These are phyloP conservation scores for Chaetura pelagica DNA, from an alignment of 2,113 vertebrate species.

Conservation along the genomic window DNA sequence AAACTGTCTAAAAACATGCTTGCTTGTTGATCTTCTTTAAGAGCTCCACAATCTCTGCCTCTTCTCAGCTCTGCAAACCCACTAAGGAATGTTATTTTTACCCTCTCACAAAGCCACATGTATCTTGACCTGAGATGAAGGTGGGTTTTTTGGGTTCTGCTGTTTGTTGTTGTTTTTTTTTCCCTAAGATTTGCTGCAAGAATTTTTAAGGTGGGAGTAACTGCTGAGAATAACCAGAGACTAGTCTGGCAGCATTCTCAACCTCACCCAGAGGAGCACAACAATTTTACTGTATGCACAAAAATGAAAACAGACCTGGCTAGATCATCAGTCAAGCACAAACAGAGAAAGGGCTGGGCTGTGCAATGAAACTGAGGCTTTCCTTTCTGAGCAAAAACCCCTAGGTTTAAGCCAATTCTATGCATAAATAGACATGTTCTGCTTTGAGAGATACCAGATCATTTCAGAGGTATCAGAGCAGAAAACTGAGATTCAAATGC, in stretches of 20 bases:
- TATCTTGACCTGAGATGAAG: not conserved
- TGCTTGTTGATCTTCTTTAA: not conserved
- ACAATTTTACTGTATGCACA: conserved; percentile 27
- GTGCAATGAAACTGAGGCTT: not conserved
- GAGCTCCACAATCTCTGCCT: not conserved
- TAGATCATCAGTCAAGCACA: conserved; percentile 29
- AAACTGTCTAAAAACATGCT: not conserved
- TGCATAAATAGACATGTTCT: not conserved
- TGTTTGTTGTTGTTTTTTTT: not conserved
- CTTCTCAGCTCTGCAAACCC: not conserved
- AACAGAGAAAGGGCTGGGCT: conserved; percentile 21
- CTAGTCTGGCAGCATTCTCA: conserved; percentile 66
- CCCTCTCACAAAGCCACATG: not conserved
- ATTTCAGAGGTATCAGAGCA: not conserved
- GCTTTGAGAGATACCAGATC: not conserved
- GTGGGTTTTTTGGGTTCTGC: rapidly evolving
- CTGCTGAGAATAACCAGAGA: conserved; percentile 18
- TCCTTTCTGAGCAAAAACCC: not conserved
- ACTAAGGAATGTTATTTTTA: not conserved
- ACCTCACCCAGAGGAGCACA: conserved; percentile 50
- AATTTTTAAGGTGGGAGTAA: conserved; percentile 51
- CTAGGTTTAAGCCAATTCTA: not conserved
- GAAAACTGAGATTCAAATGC: not conserved
- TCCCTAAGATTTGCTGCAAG: not conserved
- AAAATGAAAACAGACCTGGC: conserved; percentile 23